Conservation (phyloP, 1,140 invertebrate species). For the Drosophila tristis region DNA sequence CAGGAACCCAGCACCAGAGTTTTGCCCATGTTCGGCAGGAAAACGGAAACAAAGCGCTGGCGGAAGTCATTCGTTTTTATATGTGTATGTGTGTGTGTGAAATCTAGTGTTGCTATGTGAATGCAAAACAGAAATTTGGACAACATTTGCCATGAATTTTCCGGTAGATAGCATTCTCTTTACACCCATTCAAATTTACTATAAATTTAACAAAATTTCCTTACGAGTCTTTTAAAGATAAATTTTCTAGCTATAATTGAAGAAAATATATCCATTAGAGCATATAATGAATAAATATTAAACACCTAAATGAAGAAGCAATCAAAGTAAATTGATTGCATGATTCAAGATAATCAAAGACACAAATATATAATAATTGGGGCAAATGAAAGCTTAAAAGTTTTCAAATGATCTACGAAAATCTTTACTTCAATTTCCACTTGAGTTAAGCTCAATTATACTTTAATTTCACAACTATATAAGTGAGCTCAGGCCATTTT, state of each 20-base stretch:
- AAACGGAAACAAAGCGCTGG: constrained; percentile 69
- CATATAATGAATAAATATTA: constrained; percentile 6
- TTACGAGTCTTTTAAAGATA: background rate
- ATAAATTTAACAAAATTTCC: constrained; percentile 2
- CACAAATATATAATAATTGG: too few relatives aligned
- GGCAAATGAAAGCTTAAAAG: too few relatives aligned
- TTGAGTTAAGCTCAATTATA: too few relatives aligned
- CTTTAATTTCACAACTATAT: background rate
- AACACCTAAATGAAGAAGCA: background rate
- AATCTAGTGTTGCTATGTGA: constrained; percentile 44
- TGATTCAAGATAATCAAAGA: too few relatives aligned
- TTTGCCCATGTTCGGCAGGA: constrained; percentile 52
- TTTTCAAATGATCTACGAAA: too few relatives aligned
- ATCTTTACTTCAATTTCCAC: too few relatives aligned
- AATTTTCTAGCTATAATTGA: background rate
- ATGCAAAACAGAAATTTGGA: constrained; percentile 42
- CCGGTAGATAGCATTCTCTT: background rate
- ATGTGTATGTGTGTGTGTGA: constrained; percentile 30
- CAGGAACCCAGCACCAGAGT: constrained; percentile 35
- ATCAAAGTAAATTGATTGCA: too few relatives aligned
- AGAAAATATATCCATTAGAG: too few relatives aligned
- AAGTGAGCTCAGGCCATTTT: background rate
- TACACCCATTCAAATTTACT: constrained; percentile 2
- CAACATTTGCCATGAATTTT: constrained; percentile 29
- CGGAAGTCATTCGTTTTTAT: constrained; percentile 76